Percentiles rank a stretch among this genome's conserved stretches.
phyloP scores from a whole-genome alignment of 2,797 vertebrate species.

The Oreortyx pictus region DNA sequence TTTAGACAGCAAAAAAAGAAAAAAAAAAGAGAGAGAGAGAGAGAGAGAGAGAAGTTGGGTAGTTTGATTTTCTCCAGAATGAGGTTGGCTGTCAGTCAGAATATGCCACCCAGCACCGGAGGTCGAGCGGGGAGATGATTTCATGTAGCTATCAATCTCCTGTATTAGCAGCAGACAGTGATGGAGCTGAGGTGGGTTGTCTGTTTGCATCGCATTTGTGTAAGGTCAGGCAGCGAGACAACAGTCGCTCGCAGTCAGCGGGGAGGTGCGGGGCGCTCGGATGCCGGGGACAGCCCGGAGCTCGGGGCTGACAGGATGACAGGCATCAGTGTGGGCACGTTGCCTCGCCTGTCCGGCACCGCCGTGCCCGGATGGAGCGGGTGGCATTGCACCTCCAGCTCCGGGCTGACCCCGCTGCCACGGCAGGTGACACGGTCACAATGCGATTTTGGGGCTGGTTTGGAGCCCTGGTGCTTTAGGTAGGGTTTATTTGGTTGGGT shows the following conservation, averaged over 20 bases:
- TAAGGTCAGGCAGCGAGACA: conserved; percentile 82
- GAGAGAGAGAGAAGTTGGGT: not conserved
- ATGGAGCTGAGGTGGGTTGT: conserved; percentile 82
- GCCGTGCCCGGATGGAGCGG: conserved; percentile 35
- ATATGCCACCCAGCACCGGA: conserved; percentile 71
- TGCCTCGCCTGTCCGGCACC: conserved; percentile 69
- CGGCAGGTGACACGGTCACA: conserved; percentile 65
- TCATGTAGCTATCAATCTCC: conserved; percentile 76
- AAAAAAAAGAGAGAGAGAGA: too few relatives aligned
- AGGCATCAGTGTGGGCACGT: conserved; percentile 81
- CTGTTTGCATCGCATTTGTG: conserved; percentile 82
- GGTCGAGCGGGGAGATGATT: conserved; percentile 74
- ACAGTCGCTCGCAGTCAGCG: conserved; percentile 80
- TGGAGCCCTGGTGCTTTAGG: not conserved
- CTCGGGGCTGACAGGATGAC: conserved; percentile 89
- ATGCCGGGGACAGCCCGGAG: conserved; percentile 81
- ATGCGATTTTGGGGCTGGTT: not conserved
- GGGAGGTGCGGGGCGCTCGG: conserved; percentile 70
- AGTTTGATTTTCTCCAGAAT: conserved; percentile 66
- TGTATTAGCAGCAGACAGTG: conserved; percentile 76
- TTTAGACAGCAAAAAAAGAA: not conserved
- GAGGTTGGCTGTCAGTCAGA: conserved; percentile 68
- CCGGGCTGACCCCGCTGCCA: not conserved
- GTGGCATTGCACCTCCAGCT: conserved; percentile 55
- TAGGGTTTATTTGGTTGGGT: not conserved